Evolutionary conservation across 2,797 vertebrate genomes (phyloP).

Genomic region (Sebastes taczanowskii): DNA sequence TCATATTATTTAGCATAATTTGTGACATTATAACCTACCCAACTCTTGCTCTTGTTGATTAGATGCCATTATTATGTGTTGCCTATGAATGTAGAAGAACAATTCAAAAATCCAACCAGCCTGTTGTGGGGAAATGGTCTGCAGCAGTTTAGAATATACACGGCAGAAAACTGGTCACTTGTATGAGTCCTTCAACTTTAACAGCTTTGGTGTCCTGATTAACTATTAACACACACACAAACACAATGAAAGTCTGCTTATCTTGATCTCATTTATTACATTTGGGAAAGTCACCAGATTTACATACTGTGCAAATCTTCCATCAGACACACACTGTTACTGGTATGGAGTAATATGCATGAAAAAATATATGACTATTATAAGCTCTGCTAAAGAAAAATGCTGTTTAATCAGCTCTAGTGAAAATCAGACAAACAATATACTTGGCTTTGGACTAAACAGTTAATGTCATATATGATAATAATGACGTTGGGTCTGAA

Average conservation of each 20-base stretch:
- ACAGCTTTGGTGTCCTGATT: too few species aligned
- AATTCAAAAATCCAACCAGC: background rate
- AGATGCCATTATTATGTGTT: background rate
- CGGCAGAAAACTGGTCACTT: background rate
- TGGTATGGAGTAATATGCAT: background rate
- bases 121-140: background rate
- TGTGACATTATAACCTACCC: background rate
- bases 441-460: background rate
- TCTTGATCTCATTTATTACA: slow-evolving; percentile 6
- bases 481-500: background rate
- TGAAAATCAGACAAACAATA: background rate
- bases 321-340: background rate
- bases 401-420: background rate
- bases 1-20: background rate
- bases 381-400: background rate
- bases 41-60: background rate
- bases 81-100: background rate
- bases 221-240: background rate
- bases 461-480: background rate
- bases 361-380: background rate
- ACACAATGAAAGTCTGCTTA: background rate
- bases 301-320: background rate
- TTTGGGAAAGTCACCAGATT: background rate
- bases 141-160: background rate
- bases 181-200: background rate